These are phyloP conservation scores for Ctenopoma multispine DNA, from an alignment of 2,797 vertebrate genomes.

Conservation along the genomic window DNA sequence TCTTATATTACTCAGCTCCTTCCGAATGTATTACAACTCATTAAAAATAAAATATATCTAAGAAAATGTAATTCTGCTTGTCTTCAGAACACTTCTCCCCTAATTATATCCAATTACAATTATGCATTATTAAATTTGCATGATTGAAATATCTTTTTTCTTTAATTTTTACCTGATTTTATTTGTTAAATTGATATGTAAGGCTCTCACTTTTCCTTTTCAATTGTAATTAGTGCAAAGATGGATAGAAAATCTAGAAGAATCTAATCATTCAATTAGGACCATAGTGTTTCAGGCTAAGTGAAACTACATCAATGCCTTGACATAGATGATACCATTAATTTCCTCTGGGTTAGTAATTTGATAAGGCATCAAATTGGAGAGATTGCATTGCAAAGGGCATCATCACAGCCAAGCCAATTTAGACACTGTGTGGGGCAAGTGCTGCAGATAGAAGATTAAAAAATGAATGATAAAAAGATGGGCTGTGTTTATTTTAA, in stretches of 20 bases:
- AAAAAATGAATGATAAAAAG: conserved; percentile 62
- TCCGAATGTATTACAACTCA: conserved; percentile 57
- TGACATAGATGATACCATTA: conserved; percentile 82
- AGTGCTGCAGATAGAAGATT: conserved; percentile 59
- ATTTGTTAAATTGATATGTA: conserved; percentile 73
- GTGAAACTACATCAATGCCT: conserved; percentile 82
- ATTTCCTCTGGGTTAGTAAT: conserved; percentile 85
- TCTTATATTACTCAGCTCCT: conserved; percentile 21
- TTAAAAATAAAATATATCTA: conserved; percentile 65
- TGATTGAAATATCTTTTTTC: conserved; percentile 57
- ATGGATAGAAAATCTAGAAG: conserved; percentile 77
- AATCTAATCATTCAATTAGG: conserved; percentile 85
- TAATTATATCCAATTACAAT: conserved; percentile 66
- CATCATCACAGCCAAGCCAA: conserved; percentile 80
- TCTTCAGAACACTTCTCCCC: conserved; percentile 55
- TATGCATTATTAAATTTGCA: conserved; percentile 66
- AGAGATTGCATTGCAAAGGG: conserved; percentile 82
- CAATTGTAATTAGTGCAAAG: conserved; percentile 76
- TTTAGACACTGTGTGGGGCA: conserved; percentile 72
- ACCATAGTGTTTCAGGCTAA: conserved; percentile 82
- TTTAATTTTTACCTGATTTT: conserved; percentile 64
- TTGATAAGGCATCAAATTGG: conserved; percentile 84
- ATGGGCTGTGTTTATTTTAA: conserved; percentile 55
- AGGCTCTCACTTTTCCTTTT: conserved; percentile 59
- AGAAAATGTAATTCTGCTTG: conserved; percentile 53